Evolutionary conservation across 2,888 invertebrate genomes (phyloP).

Genomic region (Gryllus longicercus): DNA sequence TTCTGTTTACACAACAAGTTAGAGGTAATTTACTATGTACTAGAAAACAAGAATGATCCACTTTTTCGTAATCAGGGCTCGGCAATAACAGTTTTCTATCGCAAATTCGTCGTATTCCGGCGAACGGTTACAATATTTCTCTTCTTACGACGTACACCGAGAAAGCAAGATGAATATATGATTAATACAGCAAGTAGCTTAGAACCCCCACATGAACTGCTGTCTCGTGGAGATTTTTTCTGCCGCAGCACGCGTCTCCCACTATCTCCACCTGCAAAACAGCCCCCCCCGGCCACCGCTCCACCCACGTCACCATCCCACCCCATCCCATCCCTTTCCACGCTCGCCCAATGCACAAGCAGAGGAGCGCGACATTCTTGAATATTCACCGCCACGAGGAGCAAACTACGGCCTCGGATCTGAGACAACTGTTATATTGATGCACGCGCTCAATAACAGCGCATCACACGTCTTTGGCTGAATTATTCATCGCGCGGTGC

Average conservation of each 20-base stretch:
- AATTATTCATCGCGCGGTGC: not conserved
- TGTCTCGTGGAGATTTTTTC: not conserved
- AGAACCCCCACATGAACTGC: too few species aligned
- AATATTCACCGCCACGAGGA: not conserved
- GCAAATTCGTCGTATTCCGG: too few species aligned
- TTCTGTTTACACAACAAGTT: too few species aligned
- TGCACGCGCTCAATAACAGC: not conserved
- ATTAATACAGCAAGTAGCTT: too few species aligned
- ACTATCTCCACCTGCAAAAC: not conserved
- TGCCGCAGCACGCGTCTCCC: not conserved
- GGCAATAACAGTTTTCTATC: too few species aligned
- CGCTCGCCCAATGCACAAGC: not conserved
- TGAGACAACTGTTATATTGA: conserved; percentile 1
- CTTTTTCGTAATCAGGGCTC: too few species aligned
- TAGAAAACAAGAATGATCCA: too few species aligned
- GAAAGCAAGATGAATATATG: too few species aligned
- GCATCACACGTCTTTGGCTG: not conserved
- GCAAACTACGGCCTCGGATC: not conserved
- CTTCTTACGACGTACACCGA: too few species aligned
- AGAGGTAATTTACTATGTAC: too few species aligned
- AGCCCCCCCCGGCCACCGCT: not conserved
- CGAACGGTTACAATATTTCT: too few species aligned
- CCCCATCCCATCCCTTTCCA: not conserved
- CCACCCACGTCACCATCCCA: not conserved
- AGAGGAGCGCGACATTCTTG: not conserved